Evolutionary conservation across 2,113 vertebrate genomes (phyloP), one percentile per base, ranked within the genome.

Genomic region (Myotis lucifugus): DNA sequence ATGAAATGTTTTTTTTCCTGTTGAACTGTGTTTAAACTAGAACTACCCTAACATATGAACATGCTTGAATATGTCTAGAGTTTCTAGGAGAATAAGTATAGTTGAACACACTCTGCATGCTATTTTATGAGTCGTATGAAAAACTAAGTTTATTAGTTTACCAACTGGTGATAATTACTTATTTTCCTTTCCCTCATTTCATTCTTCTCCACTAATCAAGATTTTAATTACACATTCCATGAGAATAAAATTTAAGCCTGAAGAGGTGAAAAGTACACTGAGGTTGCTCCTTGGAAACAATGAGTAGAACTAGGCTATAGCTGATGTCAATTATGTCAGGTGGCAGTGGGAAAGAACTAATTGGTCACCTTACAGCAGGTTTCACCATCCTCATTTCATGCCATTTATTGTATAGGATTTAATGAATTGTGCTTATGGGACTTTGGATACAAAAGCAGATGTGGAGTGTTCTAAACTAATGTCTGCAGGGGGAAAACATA

Each of bases 181-280:
- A 88, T 95, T 96, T 97, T 89, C 74, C 84, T 86, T 94, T 94
- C n/a, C 23, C 82, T 96, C 69, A 93, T 95, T 97, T 93, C 61
- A 83, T 96, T 96, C 78, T 89, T 94, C 69, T 89, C 78, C 90
- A 95, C 76, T 91, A 91, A 96, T 93, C 79, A 77, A 84, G 64
- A 70, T 50, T 93, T 93, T 74, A 96, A 93, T 86, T 93, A 88
- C 66, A 94, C 46, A 94, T 91, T 96, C 54, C 69, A 91, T 0
- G 10, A 96, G 84, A 96, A 96, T 78, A 7, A 93, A 85, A 95
- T 84, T 83, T 79, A 94, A 94, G 83, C 69, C 79, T 83, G 32
- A 88, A 93, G 64, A 96, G 50, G 42, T 85, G 61, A 96, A 93
- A 85, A 76, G 25, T 66, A 91, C 69, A 27, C 32, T 82, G 78